A percentile compares a stretch with the other conserved stretches of the same genome.
Evolutionary conservation across 2,888 invertebrate genomes (phyloP).

Genomic region (Ornithoptera priamus): DNA sequence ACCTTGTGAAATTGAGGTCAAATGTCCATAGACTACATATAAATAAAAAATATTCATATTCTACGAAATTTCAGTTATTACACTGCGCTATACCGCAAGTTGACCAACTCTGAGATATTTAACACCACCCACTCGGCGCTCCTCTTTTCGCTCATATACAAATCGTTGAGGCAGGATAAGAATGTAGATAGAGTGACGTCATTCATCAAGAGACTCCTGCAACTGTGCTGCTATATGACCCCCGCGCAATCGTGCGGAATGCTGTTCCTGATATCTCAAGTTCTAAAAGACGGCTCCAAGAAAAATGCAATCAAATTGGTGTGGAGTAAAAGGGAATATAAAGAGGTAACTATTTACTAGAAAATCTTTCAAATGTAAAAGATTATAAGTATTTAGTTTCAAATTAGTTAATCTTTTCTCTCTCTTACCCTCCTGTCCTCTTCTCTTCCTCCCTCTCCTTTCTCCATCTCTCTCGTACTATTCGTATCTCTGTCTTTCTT

Average conservation of each 20-base stretch:
- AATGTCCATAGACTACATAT: too few species aligned
- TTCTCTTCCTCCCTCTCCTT: too few species aligned
- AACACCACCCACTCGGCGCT: slow-evolving; percentile 86
- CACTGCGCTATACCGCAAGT: slow-evolving; percentile 92
- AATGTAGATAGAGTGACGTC: slow-evolving; percentile 86
- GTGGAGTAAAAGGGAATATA: slow-evolving; percentile 57
- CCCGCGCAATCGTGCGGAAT: slow-evolving; percentile 91
- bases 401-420: too few species aligned
- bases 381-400: too few species aligned
- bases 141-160: slow-evolving; percentile 92
- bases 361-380: too few species aligned
- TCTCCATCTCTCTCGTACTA: too few species aligned
- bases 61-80: slow-evolving; percentile 83
- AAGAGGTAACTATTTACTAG: slow-evolving; percentile 46
- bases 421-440: too few species aligned
- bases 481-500: too few species aligned
- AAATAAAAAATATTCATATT: too few species aligned
- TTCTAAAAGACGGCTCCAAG: slow-evolving; percentile 60
- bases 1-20: too few species aligned
- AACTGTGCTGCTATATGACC: slow-evolving; percentile 84
- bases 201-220: slow-evolving; percentile 85
- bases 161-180: slow-evolving; percentile 89
- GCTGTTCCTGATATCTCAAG: slow-evolving; percentile 88
- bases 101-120: slow-evolving; percentile 86
- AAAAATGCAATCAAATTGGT: slow-evolving; percentile 56